Percentiles rank a stretch among this genome's conserved stretches.
Evolutionary conservation across 2,113 vertebrate genomes (phyloP).

Genomic region (Oreochromis tanganicae): DNA sequence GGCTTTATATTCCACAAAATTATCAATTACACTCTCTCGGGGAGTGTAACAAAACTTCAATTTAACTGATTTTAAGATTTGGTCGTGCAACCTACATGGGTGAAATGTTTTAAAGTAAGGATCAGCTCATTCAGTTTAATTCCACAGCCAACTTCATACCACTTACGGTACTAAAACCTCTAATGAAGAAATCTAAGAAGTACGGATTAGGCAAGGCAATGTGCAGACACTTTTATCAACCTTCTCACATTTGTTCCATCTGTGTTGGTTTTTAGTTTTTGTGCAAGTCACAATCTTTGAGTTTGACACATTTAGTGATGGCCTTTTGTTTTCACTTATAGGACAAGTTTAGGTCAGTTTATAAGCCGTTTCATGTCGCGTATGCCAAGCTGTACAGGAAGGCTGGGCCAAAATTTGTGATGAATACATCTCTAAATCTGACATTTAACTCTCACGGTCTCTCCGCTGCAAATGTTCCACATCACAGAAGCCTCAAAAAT

Average conservation of each 20-base stretch:
- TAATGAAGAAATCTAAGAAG: background rate
- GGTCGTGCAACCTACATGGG: background rate
- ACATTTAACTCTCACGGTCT: conserved; percentile 22
- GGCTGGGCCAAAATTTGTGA: background rate
- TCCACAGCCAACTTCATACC: background rate
- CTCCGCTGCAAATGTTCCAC: conserved; percentile 4
- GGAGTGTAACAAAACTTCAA: background rate
- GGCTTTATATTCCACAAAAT: background rate
- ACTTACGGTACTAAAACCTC: background rate
- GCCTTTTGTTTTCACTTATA: background rate
- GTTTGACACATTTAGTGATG: background rate
- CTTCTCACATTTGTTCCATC: background rate
- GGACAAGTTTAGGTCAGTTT: background rate
- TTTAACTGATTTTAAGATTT: background rate
- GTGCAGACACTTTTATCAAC: background rate
- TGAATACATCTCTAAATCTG: background rate
- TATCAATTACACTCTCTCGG: background rate
- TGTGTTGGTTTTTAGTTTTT: background rate
- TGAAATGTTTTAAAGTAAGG: conserved; percentile 5
- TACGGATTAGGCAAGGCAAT: background rate
- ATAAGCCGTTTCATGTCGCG: background rate
- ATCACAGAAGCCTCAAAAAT: conserved; percentile 31
- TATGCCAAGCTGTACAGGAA: background rate
- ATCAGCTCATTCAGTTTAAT: background rate
- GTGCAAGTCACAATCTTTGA: background rate